Conservation (phyloP, 2,113 vertebrate genomes). For the Picathartes gymnocephalus region DNA sequence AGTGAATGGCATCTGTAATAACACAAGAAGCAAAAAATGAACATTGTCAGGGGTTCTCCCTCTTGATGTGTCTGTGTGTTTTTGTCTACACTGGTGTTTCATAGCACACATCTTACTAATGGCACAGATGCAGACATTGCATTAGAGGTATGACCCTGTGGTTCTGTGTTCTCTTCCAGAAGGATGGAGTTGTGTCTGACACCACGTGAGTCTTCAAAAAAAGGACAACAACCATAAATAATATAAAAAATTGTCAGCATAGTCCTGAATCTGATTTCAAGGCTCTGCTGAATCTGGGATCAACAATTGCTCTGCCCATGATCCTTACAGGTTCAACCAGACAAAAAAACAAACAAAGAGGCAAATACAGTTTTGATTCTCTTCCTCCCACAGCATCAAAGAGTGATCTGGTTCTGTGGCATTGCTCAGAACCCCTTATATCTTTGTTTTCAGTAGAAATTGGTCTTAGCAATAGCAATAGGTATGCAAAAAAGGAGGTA, state of each 20-base stretch:
- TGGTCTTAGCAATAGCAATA: background rate
- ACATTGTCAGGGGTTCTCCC: background rate
- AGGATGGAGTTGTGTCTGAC: background rate
- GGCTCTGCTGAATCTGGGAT: background rate
- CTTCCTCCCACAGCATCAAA: background rate
- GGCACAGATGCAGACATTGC: background rate
- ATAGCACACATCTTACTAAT: background rate
- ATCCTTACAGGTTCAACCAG: background rate
- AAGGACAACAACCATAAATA: background rate
- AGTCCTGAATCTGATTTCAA: background rate
- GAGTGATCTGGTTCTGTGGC: background rate
- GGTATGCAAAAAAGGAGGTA: background rate
- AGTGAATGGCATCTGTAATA: background rate
- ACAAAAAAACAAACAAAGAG: background rate
- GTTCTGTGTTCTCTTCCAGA: background rate
- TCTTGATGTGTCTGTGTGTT: background rate
- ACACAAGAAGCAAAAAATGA: background rate
- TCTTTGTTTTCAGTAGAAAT: background rate
- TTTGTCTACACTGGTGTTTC: background rate
- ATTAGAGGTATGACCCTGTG: background rate
- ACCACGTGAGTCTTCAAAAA: background rate
- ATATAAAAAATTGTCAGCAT: background rate
- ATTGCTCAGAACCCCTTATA: background rate
- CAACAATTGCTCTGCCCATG: background rate
- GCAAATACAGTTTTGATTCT: background rate